A percentile compares a stretch with the other conserved stretches of the same genome.
phyloP scores from a whole-genome alignment of 2,113 vertebrate species.

The Ondatra zibethicus region DNA sequence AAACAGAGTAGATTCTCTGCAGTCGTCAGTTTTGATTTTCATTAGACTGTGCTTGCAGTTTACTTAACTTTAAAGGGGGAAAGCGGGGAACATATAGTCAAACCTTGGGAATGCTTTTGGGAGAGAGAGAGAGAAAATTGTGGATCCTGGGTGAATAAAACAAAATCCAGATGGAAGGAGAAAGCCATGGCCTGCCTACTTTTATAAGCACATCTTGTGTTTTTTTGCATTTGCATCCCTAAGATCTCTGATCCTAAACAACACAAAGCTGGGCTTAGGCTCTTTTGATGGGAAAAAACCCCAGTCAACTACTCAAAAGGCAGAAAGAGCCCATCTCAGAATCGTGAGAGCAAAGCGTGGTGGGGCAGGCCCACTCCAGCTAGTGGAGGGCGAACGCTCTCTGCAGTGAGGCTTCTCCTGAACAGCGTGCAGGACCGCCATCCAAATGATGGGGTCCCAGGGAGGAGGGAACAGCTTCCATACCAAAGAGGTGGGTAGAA shows the following conservation, averaged over 20 bases:
- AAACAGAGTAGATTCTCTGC: neutral
- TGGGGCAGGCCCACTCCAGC: neutral
- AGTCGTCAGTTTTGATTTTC: constrained; percentile 36
- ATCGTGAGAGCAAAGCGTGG: neutral
- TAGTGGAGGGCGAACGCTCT: neutral
- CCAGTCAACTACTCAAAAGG: neutral
- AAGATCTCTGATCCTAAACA: neutral
- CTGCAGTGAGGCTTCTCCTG: neutral
- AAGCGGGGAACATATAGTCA: neutral
- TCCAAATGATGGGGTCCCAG: too few relatives aligned
- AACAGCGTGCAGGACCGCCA: neutral
- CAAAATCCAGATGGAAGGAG: neutral
- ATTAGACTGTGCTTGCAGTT: constrained; percentile 32
- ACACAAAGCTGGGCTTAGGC: neutral
- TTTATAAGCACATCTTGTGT: neutral
- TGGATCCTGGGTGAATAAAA: constrained; percentile 41
- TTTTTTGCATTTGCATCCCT: neutral
- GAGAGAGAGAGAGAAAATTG: neutral
- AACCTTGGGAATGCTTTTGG: constrained; percentile 9
- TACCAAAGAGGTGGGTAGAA: neutral
- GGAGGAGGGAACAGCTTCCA: neutral
- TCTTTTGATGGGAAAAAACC: neutral
- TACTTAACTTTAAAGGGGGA: constrained; percentile 30
- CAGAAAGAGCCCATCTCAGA: neutral
- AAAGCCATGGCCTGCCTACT: neutral